Percentiles rank a stretch among this genome's conserved stretches.
phyloP scores from a whole-genome alignment of 2,113 vertebrate species.

The Bubalus kerabau region DNA sequence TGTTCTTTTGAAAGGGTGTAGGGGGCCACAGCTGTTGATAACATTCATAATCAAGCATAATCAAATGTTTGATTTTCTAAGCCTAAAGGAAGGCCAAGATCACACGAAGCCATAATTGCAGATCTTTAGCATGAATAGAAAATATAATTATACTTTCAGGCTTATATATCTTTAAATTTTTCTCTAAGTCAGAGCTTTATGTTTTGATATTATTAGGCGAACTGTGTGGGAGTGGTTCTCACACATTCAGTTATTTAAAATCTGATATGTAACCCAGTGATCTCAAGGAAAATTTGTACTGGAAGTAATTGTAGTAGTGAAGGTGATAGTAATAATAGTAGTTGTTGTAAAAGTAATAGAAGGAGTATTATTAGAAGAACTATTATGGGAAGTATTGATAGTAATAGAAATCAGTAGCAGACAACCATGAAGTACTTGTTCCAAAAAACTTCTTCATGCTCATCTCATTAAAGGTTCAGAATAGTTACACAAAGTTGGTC shows the following conservation, averaged over 20 bases:
- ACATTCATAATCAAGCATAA: not conserved
- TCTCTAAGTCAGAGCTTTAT: not conserved
- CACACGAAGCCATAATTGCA: slow-evolving; percentile 23
- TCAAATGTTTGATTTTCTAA: slow-evolving; percentile 8
- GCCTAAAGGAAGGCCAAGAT: not conserved
- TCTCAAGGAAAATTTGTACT: not conserved
- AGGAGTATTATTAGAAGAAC: not conserved
- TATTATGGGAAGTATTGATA: not conserved
- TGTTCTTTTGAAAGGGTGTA: not conserved
- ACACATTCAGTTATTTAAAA: slow-evolving; percentile 5
- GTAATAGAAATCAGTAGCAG: not conserved
- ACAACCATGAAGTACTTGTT: not conserved
- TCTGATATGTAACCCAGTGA: not conserved
- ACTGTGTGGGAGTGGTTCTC: not conserved
- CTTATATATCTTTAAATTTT: slow-evolving; percentile 21
- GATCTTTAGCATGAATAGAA: slow-evolving; percentile 26
- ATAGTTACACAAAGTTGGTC: not conserved
- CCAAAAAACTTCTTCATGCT: not conserved
- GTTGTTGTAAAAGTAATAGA: not conserved
- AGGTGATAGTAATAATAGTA: not conserved
- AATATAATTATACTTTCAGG: slow-evolving; percentile 26
- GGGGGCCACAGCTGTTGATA: not conserved
- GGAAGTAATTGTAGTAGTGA: not conserved
- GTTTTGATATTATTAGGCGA: slow-evolving; percentile 6
- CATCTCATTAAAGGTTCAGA: not conserved